Conservation (phyloP, 2,113 vertebrate species). For the Edolisoma coerulescens region DNA sequence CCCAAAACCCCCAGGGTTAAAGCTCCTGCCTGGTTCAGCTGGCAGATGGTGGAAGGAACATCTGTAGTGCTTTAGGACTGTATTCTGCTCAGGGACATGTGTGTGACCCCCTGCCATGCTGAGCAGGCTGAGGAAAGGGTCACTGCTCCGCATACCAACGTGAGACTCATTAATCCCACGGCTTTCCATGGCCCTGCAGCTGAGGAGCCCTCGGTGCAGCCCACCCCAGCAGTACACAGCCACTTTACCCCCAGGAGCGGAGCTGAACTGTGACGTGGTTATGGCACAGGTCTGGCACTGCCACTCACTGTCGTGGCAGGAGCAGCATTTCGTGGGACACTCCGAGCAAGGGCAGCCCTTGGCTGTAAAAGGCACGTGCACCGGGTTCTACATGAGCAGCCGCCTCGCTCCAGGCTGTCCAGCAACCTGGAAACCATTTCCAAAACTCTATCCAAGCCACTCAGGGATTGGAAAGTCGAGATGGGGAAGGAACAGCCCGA, state of each 20-base stretch:
- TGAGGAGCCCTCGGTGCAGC: background rate
- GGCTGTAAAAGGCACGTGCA: background rate
- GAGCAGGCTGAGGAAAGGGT: background rate
- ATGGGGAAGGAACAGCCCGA: background rate
- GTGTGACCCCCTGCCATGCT: background rate
- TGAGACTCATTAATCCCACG: background rate
- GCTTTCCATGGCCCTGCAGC: background rate
- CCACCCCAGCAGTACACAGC: background rate
- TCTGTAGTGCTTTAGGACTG: background rate
- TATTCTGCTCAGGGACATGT: background rate
- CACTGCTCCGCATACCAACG: background rate
- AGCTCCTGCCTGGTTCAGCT: background rate
- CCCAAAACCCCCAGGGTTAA: background rate
- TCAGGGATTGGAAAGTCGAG: background rate
- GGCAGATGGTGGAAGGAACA: background rate
- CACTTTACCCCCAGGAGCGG: background rate
- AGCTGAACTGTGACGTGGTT: background rate
- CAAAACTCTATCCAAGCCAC: background rate
- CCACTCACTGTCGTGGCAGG: background rate
- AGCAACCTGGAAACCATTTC: background rate
- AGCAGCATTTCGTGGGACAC: background rate
- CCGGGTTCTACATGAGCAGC: background rate
- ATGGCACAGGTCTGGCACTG: fast-evolving
- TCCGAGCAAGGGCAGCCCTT: background rate
- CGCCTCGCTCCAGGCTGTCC: background rate